A percentile compares a stretch with the other conserved stretches of the same genome.
Evolutionary conservation across 1,140 invertebrate genomes (phyloP).

Genomic region (Mylabris phalerata): DNA sequence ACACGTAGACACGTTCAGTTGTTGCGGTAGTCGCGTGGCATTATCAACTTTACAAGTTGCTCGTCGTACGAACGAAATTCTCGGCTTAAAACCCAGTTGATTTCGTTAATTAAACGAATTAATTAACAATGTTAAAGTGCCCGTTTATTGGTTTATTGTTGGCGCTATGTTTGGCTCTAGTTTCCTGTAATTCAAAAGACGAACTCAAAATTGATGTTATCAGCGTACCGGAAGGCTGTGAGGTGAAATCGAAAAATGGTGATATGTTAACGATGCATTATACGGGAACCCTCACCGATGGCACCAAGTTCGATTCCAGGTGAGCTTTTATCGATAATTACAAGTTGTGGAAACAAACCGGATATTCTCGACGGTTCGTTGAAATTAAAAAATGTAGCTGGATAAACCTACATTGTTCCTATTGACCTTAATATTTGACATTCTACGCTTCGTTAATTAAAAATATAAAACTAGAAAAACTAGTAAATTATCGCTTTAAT

Average conservation of each 20-base stretch:
- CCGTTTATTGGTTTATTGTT: conserved; percentile 6
- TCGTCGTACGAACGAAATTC: too few relatives aligned
- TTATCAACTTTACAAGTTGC: too few relatives aligned
- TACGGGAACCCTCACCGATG: conserved; percentile 78
- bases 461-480: too few relatives aligned
- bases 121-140: conserved; percentile 7
- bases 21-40: conserved; percentile 32
- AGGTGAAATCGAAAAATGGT: conserved; percentile 72
- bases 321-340: conserved; percentile 43
- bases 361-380: too few relatives aligned
- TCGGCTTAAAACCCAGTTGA: too few relatives aligned
- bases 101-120: background rate
- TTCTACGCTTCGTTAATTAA: too few relatives aligned
- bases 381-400: too few relatives aligned
- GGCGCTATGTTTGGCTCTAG: background rate
- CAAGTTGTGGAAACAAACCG: too few relatives aligned
- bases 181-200: conserved; percentile 23
- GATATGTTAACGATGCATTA: conserved; percentile 93
- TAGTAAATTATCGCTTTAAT: too few relatives aligned
- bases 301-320: conserved; percentile 91
- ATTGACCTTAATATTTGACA: too few relatives aligned
- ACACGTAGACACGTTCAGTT: background rate
- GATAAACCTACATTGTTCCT: too few relatives aligned
- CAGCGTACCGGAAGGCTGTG: conserved; percentile 72
- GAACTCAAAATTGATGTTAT: conserved; percentile 76